A percentile compares a stretch with the other conserved stretches of the same genome.
phyloP scores from a whole-genome alignment of 1,140 invertebrate genomes.

The Nephotettix cincticeps region DNA sequence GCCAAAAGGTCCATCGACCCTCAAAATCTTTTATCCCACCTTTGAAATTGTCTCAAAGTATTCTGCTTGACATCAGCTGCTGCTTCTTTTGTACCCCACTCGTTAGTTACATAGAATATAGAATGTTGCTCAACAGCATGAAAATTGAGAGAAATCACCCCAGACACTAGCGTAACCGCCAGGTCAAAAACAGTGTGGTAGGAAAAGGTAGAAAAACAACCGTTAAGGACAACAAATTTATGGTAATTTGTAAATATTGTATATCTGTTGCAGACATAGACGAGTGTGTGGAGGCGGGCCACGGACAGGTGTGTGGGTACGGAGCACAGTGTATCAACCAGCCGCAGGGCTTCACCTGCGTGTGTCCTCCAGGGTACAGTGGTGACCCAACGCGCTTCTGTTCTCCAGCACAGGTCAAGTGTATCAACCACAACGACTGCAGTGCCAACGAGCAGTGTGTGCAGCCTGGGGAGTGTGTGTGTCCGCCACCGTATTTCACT shows the following conservation, averaged over 20 bases:
- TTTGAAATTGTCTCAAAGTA: too few species aligned
- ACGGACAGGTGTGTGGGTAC: conserved; percentile 75
- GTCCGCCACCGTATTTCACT: conserved; percentile 83
- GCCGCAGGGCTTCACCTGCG: conserved; percentile 74
- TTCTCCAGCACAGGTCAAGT: conserved; percentile 75
- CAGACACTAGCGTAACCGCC: too few species aligned
- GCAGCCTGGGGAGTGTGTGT: conserved; percentile 85
- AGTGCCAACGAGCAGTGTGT: conserved; percentile 85
- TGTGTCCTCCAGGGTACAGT: conserved; percentile 74
- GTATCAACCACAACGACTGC: conserved; percentile 76
- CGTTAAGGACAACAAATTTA: too few species aligned
- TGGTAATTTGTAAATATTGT: not conserved
- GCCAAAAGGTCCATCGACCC: too few species aligned
- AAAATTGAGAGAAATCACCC: too few species aligned
- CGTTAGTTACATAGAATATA: too few species aligned
- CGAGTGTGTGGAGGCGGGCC: conserved; percentile 74
- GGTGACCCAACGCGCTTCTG: conserved; percentile 65
- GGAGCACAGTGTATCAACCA: conserved; percentile 83
- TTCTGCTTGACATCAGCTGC: too few species aligned
- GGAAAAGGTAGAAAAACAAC: too few species aligned
- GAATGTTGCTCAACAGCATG: too few species aligned
- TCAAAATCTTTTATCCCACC: too few species aligned
- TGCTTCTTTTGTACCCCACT: too few species aligned
- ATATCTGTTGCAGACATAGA: conserved; percentile 49
- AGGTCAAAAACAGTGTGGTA: too few species aligned